Conservation (phyloP, 2,888 invertebrate genomes). For the Acanthococcus lagerstroemiae region DNA sequence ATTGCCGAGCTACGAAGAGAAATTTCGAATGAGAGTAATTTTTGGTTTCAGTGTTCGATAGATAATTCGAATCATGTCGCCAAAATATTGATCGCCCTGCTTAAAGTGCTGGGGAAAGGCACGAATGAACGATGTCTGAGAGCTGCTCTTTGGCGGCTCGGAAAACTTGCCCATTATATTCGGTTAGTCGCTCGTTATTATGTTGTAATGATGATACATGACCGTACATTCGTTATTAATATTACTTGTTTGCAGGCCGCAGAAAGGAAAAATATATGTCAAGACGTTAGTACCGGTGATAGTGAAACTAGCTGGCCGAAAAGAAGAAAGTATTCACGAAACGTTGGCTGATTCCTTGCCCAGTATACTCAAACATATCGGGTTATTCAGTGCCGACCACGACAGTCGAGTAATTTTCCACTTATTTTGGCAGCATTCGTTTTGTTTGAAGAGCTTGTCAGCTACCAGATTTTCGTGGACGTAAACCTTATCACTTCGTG, state of each 20-base stretch:
- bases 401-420: conserved; percentile 65
- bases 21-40: not conserved
- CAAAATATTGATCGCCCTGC: conserved; percentile 67
- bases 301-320: conserved; percentile 57
- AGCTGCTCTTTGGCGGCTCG: conserved; percentile 66
- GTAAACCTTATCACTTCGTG: too few species aligned
- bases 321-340: conserved; percentile 62
- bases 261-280: conserved; percentile 68
- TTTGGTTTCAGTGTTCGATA: conserved; percentile 1
- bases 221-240: not conserved
- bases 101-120: conserved; percentile 72
- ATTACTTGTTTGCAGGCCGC: conserved; percentile 46
- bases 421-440: too few species aligned
- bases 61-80: conserved; percentile 46
- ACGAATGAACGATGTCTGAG: conserved; percentile 58
- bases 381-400: conserved; percentile 58
- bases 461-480: too few species aligned
- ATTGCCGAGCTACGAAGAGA: not conserved
- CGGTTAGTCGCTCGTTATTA: conserved; percentile 38
- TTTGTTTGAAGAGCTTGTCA: too few species aligned
- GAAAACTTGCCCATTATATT: conserved; percentile 62
- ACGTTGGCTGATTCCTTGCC: conserved; percentile 53
- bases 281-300: conserved; percentile 63
- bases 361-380: conserved; percentile 56
- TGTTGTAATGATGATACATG: not conserved